phyloP scores from a whole-genome alignment of 2,888 invertebrate species.

The Ypsolopha scabrella region DNA sequence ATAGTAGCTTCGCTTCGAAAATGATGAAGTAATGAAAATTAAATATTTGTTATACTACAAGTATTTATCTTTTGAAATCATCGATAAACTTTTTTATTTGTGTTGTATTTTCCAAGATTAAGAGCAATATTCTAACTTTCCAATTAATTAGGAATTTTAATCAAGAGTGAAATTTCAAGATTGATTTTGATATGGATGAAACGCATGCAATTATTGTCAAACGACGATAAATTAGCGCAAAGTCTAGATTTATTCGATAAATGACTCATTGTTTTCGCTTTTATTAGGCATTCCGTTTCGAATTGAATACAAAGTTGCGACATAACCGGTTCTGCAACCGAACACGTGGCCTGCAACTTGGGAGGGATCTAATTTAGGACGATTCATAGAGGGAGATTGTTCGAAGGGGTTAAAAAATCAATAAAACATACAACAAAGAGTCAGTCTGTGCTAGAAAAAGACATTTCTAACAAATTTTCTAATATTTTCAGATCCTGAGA shows the following conservation, averaged over 20 bases:
- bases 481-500: neutral
- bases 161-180: neutral
- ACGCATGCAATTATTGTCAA: neutral
- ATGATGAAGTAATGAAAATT: too few species aligned
- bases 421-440: neutral
- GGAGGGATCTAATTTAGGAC: neutral
- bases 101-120: too few species aligned
- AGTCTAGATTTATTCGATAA: neutral
- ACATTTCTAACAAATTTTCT: neutral
- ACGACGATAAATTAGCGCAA: neutral
- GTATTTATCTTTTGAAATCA: too few species aligned
- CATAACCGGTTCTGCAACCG: slow-evolving; percentile 2
- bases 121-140: neutral
- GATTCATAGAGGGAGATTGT: neutral
- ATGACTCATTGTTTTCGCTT: neutral
- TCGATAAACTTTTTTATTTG: too few species aligned
- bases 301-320: neutral
- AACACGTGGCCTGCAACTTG: neutral
- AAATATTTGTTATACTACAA: too few species aligned
- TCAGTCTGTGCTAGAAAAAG: neutral
- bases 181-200: neutral
- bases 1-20: too few species aligned
- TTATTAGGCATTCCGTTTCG: neutral
- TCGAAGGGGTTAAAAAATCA: slow-evolving; percentile 3
- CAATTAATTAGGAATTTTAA: neutral